Conservation (phyloP, 2,113 vertebrate genomes). For the Rhinolophus sinicus region DNA sequence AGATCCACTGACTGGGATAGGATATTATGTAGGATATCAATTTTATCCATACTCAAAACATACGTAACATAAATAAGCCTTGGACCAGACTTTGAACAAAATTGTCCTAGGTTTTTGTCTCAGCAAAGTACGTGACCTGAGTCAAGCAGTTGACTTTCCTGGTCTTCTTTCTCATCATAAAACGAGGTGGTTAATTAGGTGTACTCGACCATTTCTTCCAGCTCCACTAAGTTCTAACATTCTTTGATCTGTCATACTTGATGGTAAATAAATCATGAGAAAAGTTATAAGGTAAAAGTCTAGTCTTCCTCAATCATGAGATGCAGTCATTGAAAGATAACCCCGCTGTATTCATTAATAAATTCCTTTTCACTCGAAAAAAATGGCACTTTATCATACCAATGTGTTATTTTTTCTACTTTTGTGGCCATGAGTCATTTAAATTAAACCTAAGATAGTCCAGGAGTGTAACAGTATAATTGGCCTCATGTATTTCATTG, state of each 20-base stretch:
- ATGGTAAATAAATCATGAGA: background rate
- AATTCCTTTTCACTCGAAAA: background rate
- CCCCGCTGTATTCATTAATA: background rate
- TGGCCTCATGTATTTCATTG: slow-evolving; percentile 64
- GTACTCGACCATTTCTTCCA: background rate
- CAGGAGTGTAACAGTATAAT: slow-evolving; percentile 40
- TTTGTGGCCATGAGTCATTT: slow-evolving; percentile 43
- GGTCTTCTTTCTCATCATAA: background rate
- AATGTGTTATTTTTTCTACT: background rate
- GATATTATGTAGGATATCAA: background rate
- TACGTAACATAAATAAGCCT: background rate
- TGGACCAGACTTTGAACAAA: background rate
- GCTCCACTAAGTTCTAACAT: background rate
- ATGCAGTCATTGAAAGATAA: background rate
- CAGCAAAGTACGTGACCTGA: background rate
- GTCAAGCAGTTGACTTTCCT: too few species aligned
- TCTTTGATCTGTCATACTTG: background rate
- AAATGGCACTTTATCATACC: slow-evolving; percentile 8
- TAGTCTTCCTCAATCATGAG: background rate
- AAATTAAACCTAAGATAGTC: slow-evolving; percentile 67
- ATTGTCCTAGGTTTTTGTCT: background rate
- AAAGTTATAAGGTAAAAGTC: background rate
- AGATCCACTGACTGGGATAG: background rate
- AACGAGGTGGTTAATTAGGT: background rate
- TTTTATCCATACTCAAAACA: background rate